Evolutionary conservation across 2,113 vertebrate genomes (phyloP).

Genomic region (Saimiri boliviensis): DNA sequence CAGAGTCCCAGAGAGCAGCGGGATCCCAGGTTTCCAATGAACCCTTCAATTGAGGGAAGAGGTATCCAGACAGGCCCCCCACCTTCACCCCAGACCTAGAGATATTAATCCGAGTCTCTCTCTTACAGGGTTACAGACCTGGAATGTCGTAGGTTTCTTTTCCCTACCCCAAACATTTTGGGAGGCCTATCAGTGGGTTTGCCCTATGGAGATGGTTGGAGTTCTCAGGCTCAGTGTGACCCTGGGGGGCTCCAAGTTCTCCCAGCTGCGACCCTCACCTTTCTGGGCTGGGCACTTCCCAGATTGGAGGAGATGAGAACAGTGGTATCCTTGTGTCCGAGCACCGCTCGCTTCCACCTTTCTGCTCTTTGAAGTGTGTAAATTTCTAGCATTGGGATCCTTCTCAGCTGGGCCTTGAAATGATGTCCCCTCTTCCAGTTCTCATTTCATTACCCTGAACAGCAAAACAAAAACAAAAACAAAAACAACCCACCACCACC

Average conservation of each 20-base stretch:
- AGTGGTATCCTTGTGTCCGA: not conserved
- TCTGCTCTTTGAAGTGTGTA: not conserved
- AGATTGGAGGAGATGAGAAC: not conserved
- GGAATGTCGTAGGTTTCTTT: not conserved
- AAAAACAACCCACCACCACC: no score
- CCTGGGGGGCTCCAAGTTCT: rapidly evolving
- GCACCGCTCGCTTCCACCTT: rapidly evolving
- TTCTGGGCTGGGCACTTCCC: not conserved
- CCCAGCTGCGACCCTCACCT: not conserved
- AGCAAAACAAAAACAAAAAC: not conserved
- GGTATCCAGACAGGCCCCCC: slow-evolving; percentile 15
- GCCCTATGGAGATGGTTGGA: not conserved
- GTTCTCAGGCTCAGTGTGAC: not conserved
- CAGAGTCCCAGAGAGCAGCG: slow-evolving; percentile 29
- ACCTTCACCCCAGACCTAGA: not conserved
- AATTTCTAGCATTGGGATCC: not conserved
- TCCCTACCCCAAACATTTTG: not conserved
- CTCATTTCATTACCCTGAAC: not conserved
- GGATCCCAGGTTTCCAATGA: slow-evolving; percentile 57
- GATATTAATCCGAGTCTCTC: not conserved
- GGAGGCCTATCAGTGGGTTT: not conserved
- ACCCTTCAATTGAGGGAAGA: not conserved
- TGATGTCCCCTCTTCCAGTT: not conserved
- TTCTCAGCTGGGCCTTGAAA: not conserved
- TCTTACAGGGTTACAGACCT: not conserved